Conservation (phyloP, 1,140 invertebrate species). For the Papilio dardanus region DNA sequence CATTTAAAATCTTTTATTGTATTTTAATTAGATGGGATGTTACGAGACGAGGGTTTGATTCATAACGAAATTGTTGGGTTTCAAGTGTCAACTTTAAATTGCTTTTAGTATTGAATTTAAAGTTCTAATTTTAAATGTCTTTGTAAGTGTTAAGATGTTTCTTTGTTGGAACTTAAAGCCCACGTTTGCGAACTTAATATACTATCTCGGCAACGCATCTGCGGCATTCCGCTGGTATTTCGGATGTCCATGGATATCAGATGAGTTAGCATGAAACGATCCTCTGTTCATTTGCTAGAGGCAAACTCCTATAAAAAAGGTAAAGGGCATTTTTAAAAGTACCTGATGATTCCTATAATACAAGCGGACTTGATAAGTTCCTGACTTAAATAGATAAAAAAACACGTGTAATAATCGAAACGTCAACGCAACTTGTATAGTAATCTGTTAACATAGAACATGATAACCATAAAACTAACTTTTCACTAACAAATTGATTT, state of each 20-base stretch:
- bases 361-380: too few species aligned
- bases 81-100: neutral
- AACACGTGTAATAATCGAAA: neutral
- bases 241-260: too few species aligned
- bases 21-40: conserved; percentile 63
- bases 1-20: conserved; percentile 61
- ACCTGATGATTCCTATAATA: too few species aligned
- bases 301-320: too few species aligned
- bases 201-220: too few species aligned
- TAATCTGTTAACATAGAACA: conserved; percentile 53
- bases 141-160: neutral
- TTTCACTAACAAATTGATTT: conserved; percentile 64
- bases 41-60: conserved; percentile 25
- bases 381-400: too few species aligned
- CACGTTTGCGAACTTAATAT: neutral
- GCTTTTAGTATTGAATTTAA: neutral
- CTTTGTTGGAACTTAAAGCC: neutral
- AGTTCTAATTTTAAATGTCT: neutral
- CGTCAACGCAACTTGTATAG: neutral
- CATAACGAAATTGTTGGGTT: conserved; percentile 25
- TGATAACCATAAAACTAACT: conserved; percentile 75
- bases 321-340: too few species aligned
- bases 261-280: too few species aligned
- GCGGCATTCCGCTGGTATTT: too few species aligned
- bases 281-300: too few species aligned